Evolutionary conservation across 2,113 vertebrate genomes (phyloP).

Genomic region (Panthera uncia): DNA sequence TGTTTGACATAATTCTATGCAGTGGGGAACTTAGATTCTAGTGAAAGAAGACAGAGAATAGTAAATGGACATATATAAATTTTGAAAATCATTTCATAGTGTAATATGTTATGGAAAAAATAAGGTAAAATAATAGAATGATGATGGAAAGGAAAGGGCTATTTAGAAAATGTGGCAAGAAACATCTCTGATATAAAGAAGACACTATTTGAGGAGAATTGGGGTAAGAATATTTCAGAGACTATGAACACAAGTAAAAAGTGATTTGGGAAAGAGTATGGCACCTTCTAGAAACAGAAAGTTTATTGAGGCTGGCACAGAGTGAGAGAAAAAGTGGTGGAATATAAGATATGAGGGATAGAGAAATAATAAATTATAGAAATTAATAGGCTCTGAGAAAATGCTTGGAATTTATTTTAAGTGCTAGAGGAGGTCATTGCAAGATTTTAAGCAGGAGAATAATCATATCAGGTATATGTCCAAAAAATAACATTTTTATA

Average conservation of each 20-base stretch:
- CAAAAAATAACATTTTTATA: neutral
- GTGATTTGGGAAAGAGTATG: neutral
- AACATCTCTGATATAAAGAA: neutral
- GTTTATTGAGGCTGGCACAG: neutral
- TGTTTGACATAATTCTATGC: neutral
- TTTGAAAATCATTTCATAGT: neutral
- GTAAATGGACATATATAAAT: neutral
- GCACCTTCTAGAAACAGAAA: neutral
- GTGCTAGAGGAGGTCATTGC: neutral
- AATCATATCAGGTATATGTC: neutral
- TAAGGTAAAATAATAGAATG: neutral
- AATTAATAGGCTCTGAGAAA: neutral
- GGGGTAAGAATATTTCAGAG: neutral
- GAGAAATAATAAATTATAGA: neutral
- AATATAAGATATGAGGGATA: neutral
- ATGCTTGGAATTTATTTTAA: neutral
- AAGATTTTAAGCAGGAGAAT: neutral
- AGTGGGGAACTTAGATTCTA: neutral
- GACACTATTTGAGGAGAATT: neutral
- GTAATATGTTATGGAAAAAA: neutral
- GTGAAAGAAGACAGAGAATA: neutral
- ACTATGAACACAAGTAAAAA: neutral
- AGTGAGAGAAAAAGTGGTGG: neutral
- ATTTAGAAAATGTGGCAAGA: neutral
- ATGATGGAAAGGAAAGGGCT: neutral